A percentile compares a stretch with the other conserved stretches of the same genome.
phyloP scores from a whole-genome alignment of 2,888 invertebrate species.

The Lamproptera curius region DNA sequence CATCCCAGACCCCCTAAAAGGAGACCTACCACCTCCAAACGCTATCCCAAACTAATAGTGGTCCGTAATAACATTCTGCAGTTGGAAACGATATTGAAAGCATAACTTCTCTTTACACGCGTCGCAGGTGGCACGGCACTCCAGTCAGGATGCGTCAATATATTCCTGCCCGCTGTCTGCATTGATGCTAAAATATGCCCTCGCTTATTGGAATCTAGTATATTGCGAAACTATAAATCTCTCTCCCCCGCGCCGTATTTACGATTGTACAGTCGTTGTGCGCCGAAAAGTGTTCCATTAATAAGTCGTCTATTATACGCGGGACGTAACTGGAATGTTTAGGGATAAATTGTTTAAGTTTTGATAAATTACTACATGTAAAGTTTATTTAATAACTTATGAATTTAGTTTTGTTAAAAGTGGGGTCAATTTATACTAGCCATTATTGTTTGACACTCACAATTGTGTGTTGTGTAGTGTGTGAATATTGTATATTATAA shows the following conservation, averaged over 20 bases:
- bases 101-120: slow-evolving; percentile 49
- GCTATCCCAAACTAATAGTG: too few species aligned
- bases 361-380: background rate
- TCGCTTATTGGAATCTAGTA: slow-evolving; percentile 26
- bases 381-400: too few species aligned
- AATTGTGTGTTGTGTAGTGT: too few species aligned
- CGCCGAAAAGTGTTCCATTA: background rate
- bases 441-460: too few species aligned
- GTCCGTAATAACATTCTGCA: slow-evolving; percentile 17
- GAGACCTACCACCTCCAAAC: too few species aligned
- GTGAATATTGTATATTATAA: too few species aligned
- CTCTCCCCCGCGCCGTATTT: background rate
- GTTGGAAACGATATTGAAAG: slow-evolving; percentile 46
- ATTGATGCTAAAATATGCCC: slow-evolving; percentile 28
- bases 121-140: slow-evolving; percentile 43
- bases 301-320: background rate
- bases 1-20: too few species aligned
- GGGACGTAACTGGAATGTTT: background rate
- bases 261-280: background rate
- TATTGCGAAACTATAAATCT: slow-evolving; percentile 21
- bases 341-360: background rate
- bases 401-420: too few species aligned
- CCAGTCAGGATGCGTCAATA: slow-evolving; percentile 29
- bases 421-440: too few species aligned
- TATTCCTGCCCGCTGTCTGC: slow-evolving; percentile 20